phyloP scores from a whole-genome alignment of 2,797 vertebrate genomes.

The Scleropages formosus region DNA sequence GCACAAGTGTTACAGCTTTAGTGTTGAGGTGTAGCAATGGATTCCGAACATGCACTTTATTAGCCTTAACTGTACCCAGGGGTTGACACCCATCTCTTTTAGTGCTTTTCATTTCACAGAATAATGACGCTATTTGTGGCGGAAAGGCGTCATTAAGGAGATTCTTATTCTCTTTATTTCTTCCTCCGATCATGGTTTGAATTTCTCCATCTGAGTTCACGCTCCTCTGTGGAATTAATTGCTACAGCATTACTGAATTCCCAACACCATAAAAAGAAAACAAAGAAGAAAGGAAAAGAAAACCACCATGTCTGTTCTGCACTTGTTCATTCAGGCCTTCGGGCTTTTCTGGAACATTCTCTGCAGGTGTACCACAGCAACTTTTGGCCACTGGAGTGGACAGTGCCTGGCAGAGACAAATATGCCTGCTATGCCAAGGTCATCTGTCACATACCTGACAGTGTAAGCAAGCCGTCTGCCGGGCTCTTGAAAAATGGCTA shows the following conservation, averaged over 20 bases:
- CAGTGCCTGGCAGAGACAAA: slow-evolving; percentile 72
- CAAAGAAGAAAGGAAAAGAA: neutral
- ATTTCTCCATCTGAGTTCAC: neutral
- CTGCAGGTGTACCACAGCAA: slow-evolving; percentile 75
- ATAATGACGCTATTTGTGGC: neutral
- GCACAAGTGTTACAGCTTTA: too few species aligned
- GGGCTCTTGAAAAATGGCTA: neutral
- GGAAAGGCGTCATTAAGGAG: neutral
- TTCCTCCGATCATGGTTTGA: neutral
- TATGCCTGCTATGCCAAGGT: slow-evolving; percentile 81
- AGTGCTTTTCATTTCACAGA: too few species aligned
- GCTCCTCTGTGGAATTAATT: neutral
- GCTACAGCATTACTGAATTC: neutral
- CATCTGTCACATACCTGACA: slow-evolving; percentile 72
- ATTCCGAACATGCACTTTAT: too few species aligned
- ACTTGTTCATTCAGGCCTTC: neutral
- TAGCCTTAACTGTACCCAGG: too few species aligned
- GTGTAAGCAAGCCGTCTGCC: slow-evolving; percentile 52
- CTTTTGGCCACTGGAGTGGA: slow-evolving; percentile 83
- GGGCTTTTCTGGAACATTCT: neutral
- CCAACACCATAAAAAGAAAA: neutral
- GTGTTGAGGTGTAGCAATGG: too few species aligned
- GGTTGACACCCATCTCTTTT: too few species aligned
- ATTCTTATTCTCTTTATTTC: neutral
- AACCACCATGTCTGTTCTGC: neutral